Evolutionary conservation across 2,113 vertebrate species (phyloP).

Genomic region (Petrocephalus microphthalmus): DNA sequence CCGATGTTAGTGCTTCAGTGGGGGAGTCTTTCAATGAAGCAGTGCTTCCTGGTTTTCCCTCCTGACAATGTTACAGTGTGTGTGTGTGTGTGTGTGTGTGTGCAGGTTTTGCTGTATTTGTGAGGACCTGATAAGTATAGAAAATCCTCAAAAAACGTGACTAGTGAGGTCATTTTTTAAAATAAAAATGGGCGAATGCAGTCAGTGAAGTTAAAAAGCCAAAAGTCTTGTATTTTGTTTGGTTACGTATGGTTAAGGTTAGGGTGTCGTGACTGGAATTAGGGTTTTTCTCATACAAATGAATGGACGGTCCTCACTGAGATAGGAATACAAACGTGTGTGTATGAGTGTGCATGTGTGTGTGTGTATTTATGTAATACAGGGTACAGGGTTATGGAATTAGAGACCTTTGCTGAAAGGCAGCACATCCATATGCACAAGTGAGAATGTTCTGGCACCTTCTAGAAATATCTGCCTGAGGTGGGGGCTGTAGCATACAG

Average conservation of each 20-base stretch:
- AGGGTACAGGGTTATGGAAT: neutral
- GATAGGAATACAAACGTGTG: neutral
- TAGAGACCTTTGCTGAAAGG: neutral
- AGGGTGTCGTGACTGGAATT: too few relatives aligned
- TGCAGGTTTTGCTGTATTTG: neutral
- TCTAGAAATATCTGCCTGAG: neutral
- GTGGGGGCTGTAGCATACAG: neutral
- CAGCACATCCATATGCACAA: neutral
- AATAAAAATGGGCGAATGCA: neutral
- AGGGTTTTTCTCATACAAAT: too few relatives aligned
- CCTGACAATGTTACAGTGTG: neutral
- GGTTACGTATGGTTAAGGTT: neutral
- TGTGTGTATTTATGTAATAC: neutral
- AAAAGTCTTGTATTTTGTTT: neutral
- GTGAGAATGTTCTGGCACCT: neutral
- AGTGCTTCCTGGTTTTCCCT: neutral
- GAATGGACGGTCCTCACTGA: neutral
- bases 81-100: neutral
- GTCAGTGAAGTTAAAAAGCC: neutral
- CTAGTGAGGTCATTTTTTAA: too few relatives aligned
- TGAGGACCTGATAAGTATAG: too few relatives aligned
- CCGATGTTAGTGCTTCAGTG: constrained; percentile 16
- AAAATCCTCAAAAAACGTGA: too few relatives aligned
- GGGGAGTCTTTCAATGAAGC: neutral
- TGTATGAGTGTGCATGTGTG: neutral